Evolutionary conservation across 1,140 invertebrate species (phyloP), one percentile per base, ranked within the genome.

Genomic region (Drosophila cardini): DNA sequence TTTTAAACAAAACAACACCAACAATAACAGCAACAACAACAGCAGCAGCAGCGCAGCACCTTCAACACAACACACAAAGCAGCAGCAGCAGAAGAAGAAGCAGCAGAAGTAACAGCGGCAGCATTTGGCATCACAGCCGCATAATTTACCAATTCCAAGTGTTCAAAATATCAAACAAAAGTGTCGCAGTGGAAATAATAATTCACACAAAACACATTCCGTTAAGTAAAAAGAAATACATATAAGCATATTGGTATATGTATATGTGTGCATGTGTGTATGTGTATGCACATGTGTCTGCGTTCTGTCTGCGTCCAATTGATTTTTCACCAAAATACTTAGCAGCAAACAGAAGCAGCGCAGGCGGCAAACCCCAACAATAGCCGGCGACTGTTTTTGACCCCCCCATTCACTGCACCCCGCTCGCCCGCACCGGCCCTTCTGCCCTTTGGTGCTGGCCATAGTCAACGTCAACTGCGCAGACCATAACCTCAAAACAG

Each of bases 251-350:
- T 38, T 61, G 70, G 74, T 62, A 63, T 21, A 60, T 46, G 74
- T 62, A 63, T 68, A 79, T 61, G 16, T 72, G 78, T 70, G 64
- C 63, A 32, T 8, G n/a, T 61, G n/a, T 46, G 42, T 18, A 36
- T 11, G 10, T 1, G 7, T 11, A 9, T 13, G 16, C 30, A 52
- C 18, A 8, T 18, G 21, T 62, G 45, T 77, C 21, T 53, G 52
- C 16, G 16, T n/a, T 53, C 36, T 26, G 58, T 26, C 5, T 64
- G 71, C 46, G 58, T 34, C 75, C 21, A 82, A 87, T 87, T 89
- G 83, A 87, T 87, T 87, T 87, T 87, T 87, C 83, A 84, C 43
- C 71, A 78, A 69, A 72, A 57, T 32, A 62, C 8, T 57, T 10
- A 40, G 43, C 42, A 36, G 34, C 42, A 10, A 7, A 30, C 45